Evolutionary conservation across 2,888 invertebrate species (phyloP), one percentile per base, ranked within the genome.

Genomic region (Malthinus seriepunctatus): DNA sequence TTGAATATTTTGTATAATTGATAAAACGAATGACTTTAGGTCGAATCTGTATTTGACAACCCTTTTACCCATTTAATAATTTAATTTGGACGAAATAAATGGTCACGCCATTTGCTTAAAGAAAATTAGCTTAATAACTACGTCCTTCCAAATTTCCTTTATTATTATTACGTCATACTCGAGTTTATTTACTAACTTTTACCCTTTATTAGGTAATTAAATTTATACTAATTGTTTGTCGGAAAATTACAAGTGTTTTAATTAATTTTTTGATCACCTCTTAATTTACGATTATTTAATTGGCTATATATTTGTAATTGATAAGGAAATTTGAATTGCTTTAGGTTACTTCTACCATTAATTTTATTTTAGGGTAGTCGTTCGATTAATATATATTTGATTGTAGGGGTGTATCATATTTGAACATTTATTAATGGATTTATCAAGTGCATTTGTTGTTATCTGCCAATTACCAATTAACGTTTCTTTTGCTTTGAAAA

Each of bases 21-120:
- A 52, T 46, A 46, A 45, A 54, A 54, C 38, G 50, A 34, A 34
- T 6, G 47, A 46, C 54, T 38, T 47, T 54, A 39, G 39, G 38
- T 33, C 38, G 50, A 59, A 51, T 57, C 51, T 59, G 59, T 59
- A 38, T 54, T 59, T 59, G 54, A 59, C 54, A 54, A 49, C 59
- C 59, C 59, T 51, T n/a, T 23, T 55, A 46, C 51, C 39, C 34
- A 51, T 42, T 59, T 50, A 54, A 59, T 59, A 54, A 59, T 53
- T 59, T 59, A 54, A 59, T 59, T 55, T 32, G 50, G 54, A 50
- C 54, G 46, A 54, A 54, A 46, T 59, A 59, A 59, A 54, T 55
- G 54, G 54, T 33, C 59, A 54, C 51, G 50, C 47, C 51, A 54
- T 46, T 54, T 47, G 54, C 59, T 39, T 51, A 32, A 33, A 47